Evolutionary conservation across 2,113 vertebrate genomes (phyloP).

Genomic region (Scortum barcoo): DNA sequence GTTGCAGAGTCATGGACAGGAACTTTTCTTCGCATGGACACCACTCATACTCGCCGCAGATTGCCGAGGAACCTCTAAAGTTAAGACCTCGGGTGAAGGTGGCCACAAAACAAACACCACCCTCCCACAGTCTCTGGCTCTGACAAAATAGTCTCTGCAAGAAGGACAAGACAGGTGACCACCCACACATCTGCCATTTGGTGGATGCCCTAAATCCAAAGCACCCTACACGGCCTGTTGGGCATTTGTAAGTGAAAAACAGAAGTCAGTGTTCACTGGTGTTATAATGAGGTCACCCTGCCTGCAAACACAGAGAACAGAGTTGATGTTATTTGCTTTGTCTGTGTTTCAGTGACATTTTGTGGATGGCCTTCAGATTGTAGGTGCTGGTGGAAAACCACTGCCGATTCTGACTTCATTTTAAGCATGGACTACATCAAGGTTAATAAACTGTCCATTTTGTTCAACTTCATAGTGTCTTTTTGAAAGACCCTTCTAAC

Average conservation of each 20-base stretch:
- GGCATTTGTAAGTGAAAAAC: not conserved
- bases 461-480: not conserved
- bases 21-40: slow-evolving; percentile 12
- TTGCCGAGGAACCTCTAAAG: not conserved
- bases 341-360: slow-evolving; percentile 11
- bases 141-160: slow-evolving; percentile 17
- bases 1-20: not conserved
- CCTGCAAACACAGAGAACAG: slow-evolving; percentile 14
- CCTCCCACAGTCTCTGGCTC: not conserved
- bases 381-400: not conserved
- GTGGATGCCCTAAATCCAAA: slow-evolving; percentile 8
- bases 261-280: not conserved
- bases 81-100: not conserved
- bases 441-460: not conserved
- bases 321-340: slow-evolving; percentile 11
- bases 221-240: not conserved
- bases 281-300: slow-evolving; percentile 43
- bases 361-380: not conserved
- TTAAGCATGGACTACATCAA: not conserved
- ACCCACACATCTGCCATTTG: slow-evolving; percentile 14
- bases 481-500: not conserved
- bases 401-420: too few species aligned
- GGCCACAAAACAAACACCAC: not conserved
- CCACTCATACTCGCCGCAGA: not conserved
- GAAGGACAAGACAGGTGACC: slow-evolving; percentile 22